Conservation (phyloP, 2,113 vertebrate genomes). For the Paramormyrops kingsleyae region DNA sequence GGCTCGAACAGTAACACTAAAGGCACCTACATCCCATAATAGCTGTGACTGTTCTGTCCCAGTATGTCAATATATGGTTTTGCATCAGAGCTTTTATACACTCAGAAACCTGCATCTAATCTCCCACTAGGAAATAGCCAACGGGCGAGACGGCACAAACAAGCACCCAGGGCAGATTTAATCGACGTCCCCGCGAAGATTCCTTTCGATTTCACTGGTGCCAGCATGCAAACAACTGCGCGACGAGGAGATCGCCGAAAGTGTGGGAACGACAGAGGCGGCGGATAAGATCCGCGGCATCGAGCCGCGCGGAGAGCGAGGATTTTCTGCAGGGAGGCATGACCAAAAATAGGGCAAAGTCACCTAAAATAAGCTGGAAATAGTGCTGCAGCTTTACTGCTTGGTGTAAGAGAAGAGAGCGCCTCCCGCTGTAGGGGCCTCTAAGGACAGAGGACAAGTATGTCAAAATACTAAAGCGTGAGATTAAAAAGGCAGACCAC, state of each 20-base stretch:
- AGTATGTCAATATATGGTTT: background rate
- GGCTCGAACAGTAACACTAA: background rate
- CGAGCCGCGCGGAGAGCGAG: background rate
- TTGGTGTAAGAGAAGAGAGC: background rate
- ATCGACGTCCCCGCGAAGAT: background rate
- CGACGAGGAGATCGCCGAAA: background rate
- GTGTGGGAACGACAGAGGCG: background rate
- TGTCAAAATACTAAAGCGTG: background rate
- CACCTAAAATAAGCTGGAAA: constrained; percentile 25
- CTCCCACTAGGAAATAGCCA: background rate
- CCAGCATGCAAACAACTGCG: background rate
- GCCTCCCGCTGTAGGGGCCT: background rate
- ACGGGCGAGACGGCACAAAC: background rate
- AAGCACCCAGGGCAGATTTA: background rate
- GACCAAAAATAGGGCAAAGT: constrained; percentile 34
- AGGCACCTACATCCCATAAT: background rate
- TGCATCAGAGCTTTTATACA: background rate
- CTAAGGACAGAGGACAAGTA: background rate
- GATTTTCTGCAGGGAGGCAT: constrained; percentile 17
- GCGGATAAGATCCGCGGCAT: background rate
- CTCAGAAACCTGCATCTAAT: background rate
- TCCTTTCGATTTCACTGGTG: background rate
- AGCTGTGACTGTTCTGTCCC: background rate
- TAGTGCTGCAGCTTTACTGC: background rate
- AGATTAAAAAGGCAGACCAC: constrained; percentile 3